These are phyloP conservation scores for Zapornia atra DNA, from an alignment of 2,113 vertebrate species.

Conservation along the genomic window DNA sequence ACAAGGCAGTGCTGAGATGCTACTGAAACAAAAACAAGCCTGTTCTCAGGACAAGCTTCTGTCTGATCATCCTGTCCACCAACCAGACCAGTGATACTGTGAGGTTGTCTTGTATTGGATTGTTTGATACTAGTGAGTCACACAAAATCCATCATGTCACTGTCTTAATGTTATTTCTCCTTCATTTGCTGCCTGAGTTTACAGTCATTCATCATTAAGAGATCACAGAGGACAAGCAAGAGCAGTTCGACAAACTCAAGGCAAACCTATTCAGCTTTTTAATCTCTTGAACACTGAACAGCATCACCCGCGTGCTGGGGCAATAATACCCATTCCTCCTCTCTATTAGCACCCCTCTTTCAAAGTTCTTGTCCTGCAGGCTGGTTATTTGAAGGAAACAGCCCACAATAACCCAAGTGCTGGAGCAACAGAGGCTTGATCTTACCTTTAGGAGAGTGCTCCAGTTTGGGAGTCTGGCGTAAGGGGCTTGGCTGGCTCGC, in stretches of 20 bases:
- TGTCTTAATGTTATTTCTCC: neutral
- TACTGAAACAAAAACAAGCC: neutral
- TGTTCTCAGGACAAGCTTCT: neutral
- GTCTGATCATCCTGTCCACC: neutral
- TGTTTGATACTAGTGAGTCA: neutral
- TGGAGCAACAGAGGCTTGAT: neutral
- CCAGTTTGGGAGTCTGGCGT: slow-evolving; percentile 65
- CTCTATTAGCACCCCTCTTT: neutral
- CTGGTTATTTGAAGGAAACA: neutral
- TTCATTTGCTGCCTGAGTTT: slow-evolving; percentile 9
- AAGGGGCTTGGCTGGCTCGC: slow-evolving; percentile 69
- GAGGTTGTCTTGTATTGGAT: neutral
- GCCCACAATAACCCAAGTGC: neutral
- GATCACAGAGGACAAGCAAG: neutral
- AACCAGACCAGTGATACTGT: neutral
- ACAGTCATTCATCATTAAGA: slow-evolving; percentile 39
- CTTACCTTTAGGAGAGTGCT: slow-evolving; percentile 80
- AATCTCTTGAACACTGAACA: neutral
- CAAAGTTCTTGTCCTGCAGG: neutral
- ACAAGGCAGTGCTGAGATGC: neutral
- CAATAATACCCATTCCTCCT: neutral
- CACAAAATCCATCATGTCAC: neutral
- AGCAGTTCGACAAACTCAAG: neutral
- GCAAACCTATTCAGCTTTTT: neutral
- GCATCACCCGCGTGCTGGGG: neutral